Evolutionary conservation across 2,797 vertebrate genomes (phyloP), one percentile per base, ranked within the genome.

Genomic region (Naso thynnoides): DNA sequence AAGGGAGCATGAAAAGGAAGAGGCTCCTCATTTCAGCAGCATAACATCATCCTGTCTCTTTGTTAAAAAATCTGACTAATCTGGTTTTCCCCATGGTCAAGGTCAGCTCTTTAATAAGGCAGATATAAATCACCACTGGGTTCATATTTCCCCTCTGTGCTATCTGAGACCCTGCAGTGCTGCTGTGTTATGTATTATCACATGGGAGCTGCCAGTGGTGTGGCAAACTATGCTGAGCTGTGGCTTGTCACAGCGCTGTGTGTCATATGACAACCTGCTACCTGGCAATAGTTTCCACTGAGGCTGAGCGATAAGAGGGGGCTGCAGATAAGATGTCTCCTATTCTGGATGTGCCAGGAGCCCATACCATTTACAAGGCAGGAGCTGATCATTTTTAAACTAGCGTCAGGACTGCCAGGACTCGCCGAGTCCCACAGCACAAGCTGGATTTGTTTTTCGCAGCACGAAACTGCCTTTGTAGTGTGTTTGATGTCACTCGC

Each of bases 101-200:
- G 89, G 90, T 93, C 90, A 91, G 82, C 64, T 87, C 79, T 89
- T 92, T 91, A 91, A 90, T 90, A 91, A 87, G 84, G 73, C 72
- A 86, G 90, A 92, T 92, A 90, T 38, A 81, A 86, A 93, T 93
- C 91, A 87, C 76, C 82, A 63, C 59, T 38, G 76, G 82, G 73
- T 78, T 89, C 79, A 79, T 81, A 90, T 89, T 88, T 88, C 82
- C 84, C 86, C 79, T 83, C 26, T 5, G 56, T 24, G 64, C 83
- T 88, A 89, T 89, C 88, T 72, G 86, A 67, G 84, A 81, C 69
- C 72, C 79, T 23, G 83, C 87, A 83, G 82, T 68, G 59, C 79
- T 83, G 85, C 82, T 85, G 59, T 87, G 81, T 88, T 89, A 70
- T 77, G 78, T 83, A 79, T 89, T 88, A 91, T 93, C 91, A 87